Evolutionary conservation across 1,140 invertebrate genomes (phyloP), one percentile per base, ranked within the genome.

Genomic region (Argopecten irradians): DNA sequence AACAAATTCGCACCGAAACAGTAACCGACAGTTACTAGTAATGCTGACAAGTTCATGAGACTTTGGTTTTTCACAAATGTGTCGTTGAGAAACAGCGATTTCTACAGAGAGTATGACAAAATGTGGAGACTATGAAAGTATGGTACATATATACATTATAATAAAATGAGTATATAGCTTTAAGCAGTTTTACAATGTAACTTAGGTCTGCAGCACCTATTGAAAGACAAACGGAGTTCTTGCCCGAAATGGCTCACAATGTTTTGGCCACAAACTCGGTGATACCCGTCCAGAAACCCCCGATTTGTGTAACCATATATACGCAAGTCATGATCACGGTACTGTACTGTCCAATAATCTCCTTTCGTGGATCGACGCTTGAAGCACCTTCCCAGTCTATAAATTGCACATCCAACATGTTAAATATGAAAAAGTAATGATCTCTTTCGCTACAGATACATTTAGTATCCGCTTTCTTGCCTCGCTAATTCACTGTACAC

Each of bases 381-480:
- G 28, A 7, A 71, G 55, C 55, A 71, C 28, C 55, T 71, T 28
- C 55, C 5, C 43, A 55, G 22, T 71, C 55, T 2, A 71, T 71
- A 71, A 71, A 71, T 71, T 71, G 55, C 55, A 71, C 55, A 71
- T 71, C 55, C 55, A 71, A 71, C 55, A 71, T 71, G 55, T 71
- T 71, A 16, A n/a, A 71, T 71, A 71, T 71, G 55, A 71, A 71
- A 28, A 71, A 22, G 28, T 71, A 28, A 71, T 71, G 55, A 71
- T 28, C 22, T n/a, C 16, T 8, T 71, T 71, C 55, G 28, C 55
- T 71, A 71, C 55, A 71, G 55, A 71, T n/a, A 71, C n/a, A 7
- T 28, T 71, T n/a, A 28, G 55, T n/a, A n/a, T 28, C 22, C 22
- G 22, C 55, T 71, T 28, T n/a, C 55, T 71, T 71, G 22, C 55